Evolutionary conservation across 1,140 invertebrate species (phyloP).

Genomic region (Ips nitidus): DNA sequence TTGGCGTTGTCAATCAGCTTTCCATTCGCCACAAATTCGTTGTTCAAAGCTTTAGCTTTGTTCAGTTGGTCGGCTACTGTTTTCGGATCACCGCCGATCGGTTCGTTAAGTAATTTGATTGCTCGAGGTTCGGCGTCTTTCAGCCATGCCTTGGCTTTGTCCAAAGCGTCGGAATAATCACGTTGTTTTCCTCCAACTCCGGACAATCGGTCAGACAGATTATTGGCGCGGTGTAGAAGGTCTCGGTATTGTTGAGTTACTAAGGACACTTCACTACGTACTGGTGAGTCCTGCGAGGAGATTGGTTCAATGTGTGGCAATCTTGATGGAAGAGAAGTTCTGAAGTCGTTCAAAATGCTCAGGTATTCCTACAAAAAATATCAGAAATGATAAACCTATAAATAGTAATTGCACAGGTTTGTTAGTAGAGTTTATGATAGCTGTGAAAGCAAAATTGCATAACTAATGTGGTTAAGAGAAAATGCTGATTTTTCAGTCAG

Average conservation of each 20-base stretch:
- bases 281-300: constrained; percentile 66
- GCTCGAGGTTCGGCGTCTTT: constrained; percentile 78
- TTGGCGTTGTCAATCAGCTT: constrained; percentile 80
- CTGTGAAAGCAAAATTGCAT: constrained; percentile 1
- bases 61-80: constrained; percentile 85
- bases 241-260: constrained; percentile 74
- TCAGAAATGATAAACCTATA: not conserved
- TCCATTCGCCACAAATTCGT: constrained; percentile 83
- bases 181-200: constrained; percentile 75
- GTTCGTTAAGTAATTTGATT: constrained; percentile 74
- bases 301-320: constrained; percentile 73
- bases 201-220: constrained; percentile 75
- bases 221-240: constrained; percentile 76
- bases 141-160: constrained; percentile 82
- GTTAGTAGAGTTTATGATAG: too few relatives aligned
- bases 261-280: constrained; percentile 70
- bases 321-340: constrained; percentile 77
- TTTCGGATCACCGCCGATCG: constrained; percentile 82
- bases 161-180: constrained; percentile 80
- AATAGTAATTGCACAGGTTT: not conserved
- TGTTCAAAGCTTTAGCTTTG: constrained; percentile 80
- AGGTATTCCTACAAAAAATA: constrained; percentile 66
- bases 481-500: not conserved
- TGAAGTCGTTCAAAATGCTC: constrained; percentile 78
- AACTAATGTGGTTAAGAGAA: too few relatives aligned